phyloP scores from a whole-genome alignment of 2,797 vertebrate genomes.

The Sebastes iracundus region DNA sequence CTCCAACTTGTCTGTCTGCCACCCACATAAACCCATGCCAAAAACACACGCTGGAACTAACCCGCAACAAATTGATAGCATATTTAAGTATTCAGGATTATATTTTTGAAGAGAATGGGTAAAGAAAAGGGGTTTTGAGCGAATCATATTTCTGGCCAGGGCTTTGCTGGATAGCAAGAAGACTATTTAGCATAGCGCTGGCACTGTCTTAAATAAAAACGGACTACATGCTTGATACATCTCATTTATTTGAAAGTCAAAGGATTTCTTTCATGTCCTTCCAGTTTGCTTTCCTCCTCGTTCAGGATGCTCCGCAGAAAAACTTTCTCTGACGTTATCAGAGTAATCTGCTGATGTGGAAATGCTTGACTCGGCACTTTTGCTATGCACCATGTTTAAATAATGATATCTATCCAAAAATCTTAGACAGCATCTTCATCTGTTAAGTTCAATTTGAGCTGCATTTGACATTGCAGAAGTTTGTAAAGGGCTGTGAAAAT shows the following conservation, averaged over 20 bases:
- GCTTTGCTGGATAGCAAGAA: conserved; percentile 26
- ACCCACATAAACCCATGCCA: conserved; percentile 55
- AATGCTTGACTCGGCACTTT: conserved; percentile 67
- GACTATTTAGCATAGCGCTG: conserved; percentile 48
- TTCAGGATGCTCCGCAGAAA: conserved; percentile 28
- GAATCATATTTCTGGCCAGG: conserved; percentile 48
- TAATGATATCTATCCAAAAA: conserved; percentile 72
- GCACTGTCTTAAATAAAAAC: conserved; percentile 56
- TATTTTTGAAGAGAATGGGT: conserved; percentile 51
- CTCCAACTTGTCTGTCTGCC: conserved; percentile 53
- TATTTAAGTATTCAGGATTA: conserved; percentile 68
- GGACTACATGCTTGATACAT: conserved; percentile 48
- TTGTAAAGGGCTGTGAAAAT: conserved; percentile 35
- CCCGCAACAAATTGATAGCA: conserved; percentile 74
- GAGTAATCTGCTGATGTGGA: conserved; percentile 69
- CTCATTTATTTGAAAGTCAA: conserved; percentile 60
- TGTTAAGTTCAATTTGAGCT: conserved; percentile 53
- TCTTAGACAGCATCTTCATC: conserved; percentile 62
- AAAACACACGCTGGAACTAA: conserved; percentile 64
- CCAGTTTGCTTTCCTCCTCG: conserved; percentile 47
- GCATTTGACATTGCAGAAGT: conserved; percentile 62
- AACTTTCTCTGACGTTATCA: conserved; percentile 57
- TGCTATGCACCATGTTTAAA: conserved; percentile 67
- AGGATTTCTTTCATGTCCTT: conserved; percentile 57
- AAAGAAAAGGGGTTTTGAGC: conserved; percentile 34